Conservation (phyloP, 2,888 invertebrate genomes). For the Epirrhoe tristata region DNA sequence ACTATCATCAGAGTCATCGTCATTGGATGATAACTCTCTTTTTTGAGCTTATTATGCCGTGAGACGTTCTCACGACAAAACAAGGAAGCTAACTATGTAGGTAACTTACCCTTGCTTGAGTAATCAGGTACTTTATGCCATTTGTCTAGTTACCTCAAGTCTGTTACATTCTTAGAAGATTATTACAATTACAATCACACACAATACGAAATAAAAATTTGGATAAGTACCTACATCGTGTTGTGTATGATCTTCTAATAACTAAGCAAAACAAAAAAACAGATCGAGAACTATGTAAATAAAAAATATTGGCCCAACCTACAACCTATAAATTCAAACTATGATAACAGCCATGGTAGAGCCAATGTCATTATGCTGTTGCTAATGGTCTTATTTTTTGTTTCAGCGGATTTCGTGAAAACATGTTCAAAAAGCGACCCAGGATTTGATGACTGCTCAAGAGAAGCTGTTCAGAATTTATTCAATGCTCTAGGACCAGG, state of each 20-base stretch:
- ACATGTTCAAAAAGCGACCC: constrained; percentile 88
- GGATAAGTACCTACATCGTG: no score
- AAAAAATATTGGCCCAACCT: no score
- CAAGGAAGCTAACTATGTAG: background rate
- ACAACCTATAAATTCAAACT: no score
- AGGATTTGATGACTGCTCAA: constrained; percentile 88
- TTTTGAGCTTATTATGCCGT: background rate
- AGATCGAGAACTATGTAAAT: no score
- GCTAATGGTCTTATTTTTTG: background rate
- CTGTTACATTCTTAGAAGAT: background rate
- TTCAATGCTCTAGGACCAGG: constrained; percentile 86
- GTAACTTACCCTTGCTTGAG: background rate
- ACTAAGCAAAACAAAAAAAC: no score
- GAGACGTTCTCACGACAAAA: background rate
- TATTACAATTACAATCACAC: background rate
- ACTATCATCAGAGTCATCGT: no score
- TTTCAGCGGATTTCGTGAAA: constrained; percentile 88
- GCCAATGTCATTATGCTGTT: background rate
- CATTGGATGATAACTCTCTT: background rate
- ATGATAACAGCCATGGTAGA: background rate
- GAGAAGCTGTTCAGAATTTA: constrained; percentile 87
- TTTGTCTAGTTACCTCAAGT: background rate
- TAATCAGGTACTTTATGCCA: background rate
- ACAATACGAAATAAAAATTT: no score
- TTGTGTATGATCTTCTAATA: no score